Conservation (phyloP, 2,797 vertebrate species). For the Tapera naevia region DNA sequence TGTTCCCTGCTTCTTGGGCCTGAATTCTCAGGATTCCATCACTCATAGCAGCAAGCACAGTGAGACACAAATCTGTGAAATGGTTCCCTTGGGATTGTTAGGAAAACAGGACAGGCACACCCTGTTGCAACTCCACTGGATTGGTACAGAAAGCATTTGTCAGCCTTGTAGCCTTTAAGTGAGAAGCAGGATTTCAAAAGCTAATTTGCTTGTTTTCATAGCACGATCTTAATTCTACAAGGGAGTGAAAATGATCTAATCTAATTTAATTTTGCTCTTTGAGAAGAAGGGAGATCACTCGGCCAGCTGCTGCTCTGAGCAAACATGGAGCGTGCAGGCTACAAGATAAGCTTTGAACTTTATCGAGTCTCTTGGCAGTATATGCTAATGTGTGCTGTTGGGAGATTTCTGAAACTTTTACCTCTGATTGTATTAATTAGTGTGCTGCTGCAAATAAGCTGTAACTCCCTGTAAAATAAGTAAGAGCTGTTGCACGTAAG, state of each 20-base stretch:
- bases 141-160: not conserved
- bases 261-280: slow-evolving; percentile 78
- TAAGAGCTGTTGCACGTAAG: not conserved
- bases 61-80: not conserved
- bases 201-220: slow-evolving; percentile 67
- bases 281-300: slow-evolving; percentile 60
- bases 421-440: slow-evolving; percentile 65
- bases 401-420: slow-evolving; percentile 55
- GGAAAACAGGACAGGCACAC: not conserved
- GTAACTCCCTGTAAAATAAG: slow-evolving; percentile 7
- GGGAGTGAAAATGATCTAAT: slow-evolving; percentile 64
- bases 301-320: slow-evolving; percentile 73
- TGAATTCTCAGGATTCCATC: not conserved
- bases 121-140: not conserved
- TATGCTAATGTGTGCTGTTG: slow-evolving; percentile 69
- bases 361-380: slow-evolving; percentile 51
- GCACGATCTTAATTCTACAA: slow-evolving; percentile 67
- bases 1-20: not conserved
- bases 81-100: not conserved
- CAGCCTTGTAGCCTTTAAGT: not conserved
- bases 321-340: slow-evolving; percentile 39
- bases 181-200: slow-evolving; percentile 51
- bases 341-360: slow-evolving; percentile 77
- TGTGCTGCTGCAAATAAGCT: slow-evolving; percentile 22
- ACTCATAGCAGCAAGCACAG: not conserved